Evolutionary conservation across 1,140 invertebrate genomes (phyloP), one percentile per base, ranked within the genome.

Genomic region (Hyphantria cunea): DNA sequence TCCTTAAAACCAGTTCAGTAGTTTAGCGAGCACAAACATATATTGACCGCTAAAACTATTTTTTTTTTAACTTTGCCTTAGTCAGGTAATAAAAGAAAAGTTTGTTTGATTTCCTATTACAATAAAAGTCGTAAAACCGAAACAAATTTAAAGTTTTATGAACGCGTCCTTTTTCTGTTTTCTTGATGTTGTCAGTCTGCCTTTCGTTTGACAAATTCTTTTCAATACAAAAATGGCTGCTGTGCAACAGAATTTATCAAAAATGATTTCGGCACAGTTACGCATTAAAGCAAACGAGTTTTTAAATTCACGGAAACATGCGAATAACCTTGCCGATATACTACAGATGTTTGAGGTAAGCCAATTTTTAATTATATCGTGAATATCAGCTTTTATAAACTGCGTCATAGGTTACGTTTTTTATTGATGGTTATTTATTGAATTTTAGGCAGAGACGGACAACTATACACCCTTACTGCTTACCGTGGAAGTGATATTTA

Each of bases 401-500:
- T 79, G 71, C 80, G 80, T 85, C 80, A 76, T 86, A 90, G 84
- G 84, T 87, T 87, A 89, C 78, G 63, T 76, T 76, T 68, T 52
- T 66, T 64, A 63, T 72, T 70, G 25, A 49, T 68, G 44, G 41
- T 66, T 71, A 79, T 79, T 75, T 68, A 58, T 66, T 63, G 67
- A 63, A 73, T 90, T 87, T 70, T 74, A 93, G 91, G 91, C 84
- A 68, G 87, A 91, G 70, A 88, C 89, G 33, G 90, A 91, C 73
- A 91, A 91, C 71, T 89, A 86, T 64, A 88, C 85, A 42, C 87
- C 93, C 45, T 92, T 93, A 64, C 80, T 95, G 48, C 89, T 94
- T 17, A 93, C 94, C 10, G 74, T 95, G 62, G 94, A 95, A 82
- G 92, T 94, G 17, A 93, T 95, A 69, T 96, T 95, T 71, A 91